Percentiles rank a stretch among this genome's conserved stretches.
These are phyloP conservation scores for Sebastes glaucus DNA, from an alignment of 2,797 vertebrate genomes.

Conservation along the genomic window DNA sequence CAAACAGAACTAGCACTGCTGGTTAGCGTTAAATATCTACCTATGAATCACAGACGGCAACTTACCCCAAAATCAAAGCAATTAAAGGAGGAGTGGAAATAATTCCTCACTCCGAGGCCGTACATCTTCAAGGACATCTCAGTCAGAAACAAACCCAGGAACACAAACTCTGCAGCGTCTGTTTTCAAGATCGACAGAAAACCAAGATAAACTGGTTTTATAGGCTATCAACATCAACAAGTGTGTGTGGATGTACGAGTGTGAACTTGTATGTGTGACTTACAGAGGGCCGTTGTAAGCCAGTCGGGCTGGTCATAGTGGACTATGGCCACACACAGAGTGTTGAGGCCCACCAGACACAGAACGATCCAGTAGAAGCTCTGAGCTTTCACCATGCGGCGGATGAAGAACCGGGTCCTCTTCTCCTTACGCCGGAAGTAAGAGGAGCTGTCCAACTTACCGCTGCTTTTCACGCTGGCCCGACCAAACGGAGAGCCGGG, in stretches of 20 bases:
- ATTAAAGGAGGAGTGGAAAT: conserved; percentile 98
- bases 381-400: conserved; percentile 97
- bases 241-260: background rate
- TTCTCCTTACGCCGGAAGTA: conserved; percentile 97
- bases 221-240: background rate
- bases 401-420: conserved; percentile 94
- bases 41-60: background rate
- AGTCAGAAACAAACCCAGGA: conserved; percentile 94
- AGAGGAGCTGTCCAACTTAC: conserved; percentile 90
- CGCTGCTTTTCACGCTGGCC: conserved; percentile 90
- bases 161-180: conserved; percentile 92
- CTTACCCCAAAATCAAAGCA: conserved; percentile 99
- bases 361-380: conserved; percentile 98
- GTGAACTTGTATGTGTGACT: conserved; percentile 58
- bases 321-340: conserved; percentile 94
- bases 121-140: conserved; percentile 99
- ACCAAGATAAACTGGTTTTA: background rate
- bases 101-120: conserved; percentile 92
- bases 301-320: conserved; percentile 94
- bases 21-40: background rate
- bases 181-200: background rate
- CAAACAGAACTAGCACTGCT: background rate
- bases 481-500: conserved; percentile 93
- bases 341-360: conserved; percentile 96
- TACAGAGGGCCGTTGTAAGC: conserved; percentile 93